Conservation (phyloP, 2,888 invertebrate species). For the Agrochola macilenta region DNA sequence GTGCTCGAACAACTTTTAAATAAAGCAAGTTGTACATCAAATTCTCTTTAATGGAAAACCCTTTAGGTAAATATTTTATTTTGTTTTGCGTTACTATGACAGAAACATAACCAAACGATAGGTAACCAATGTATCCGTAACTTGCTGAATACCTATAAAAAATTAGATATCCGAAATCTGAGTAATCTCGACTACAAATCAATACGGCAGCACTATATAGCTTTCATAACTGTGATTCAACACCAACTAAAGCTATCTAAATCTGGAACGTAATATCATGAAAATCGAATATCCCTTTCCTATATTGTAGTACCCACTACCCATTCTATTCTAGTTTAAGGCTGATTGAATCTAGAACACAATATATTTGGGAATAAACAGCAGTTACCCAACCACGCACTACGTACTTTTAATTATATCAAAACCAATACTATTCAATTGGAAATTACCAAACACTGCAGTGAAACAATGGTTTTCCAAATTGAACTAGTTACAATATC, state of each 20-base stretch:
- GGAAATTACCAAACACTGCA: conserved; percentile 12
- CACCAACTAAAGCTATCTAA: background rate
- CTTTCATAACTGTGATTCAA: conserved; percentile 12
- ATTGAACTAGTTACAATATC: background rate
- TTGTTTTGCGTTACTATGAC: background rate
- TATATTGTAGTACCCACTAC: background rate
- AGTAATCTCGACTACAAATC: conserved; percentile 3
- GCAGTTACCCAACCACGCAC: background rate
- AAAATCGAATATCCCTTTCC: background rate
- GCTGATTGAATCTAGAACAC: conserved; percentile 16
- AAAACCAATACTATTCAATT: conserved; percentile 7
- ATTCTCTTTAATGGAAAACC: too few species aligned
- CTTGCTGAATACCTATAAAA: background rate
- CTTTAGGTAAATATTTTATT: background rate
- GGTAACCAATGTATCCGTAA: background rate
- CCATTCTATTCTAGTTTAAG: background rate
- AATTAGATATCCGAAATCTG: background rate
- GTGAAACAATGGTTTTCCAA: background rate
- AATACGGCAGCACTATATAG: background rate
- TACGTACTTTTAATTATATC: conserved; percentile 12
- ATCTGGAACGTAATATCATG: conserved; percentile 11
- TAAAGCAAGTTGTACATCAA: too few species aligned
- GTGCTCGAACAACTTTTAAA: too few species aligned
- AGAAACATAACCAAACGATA: background rate
- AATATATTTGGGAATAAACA: conserved; percentile 9